Evolutionary conservation across 2,888 invertebrate genomes (phyloP).

Genomic region (Odontocolon sp.): DNA sequence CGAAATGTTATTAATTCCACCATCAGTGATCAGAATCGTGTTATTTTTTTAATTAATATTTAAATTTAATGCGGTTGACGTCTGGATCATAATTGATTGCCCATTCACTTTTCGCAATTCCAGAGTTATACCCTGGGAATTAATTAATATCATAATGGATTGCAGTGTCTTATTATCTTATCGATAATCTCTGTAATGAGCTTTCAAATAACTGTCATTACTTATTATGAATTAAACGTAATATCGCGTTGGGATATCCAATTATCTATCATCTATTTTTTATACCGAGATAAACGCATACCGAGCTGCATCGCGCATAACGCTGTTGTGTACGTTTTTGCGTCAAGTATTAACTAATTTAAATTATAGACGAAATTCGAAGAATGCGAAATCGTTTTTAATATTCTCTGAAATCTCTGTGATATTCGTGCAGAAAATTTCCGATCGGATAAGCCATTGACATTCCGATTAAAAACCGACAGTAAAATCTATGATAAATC

Average conservation of each 20-base stretch:
- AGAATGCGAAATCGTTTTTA: no score
- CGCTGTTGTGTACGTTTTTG: no score
- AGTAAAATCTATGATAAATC: no score
- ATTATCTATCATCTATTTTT: constrained; percentile 14
- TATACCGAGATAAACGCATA: constrained; percentile 9
- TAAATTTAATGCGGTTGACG: background rate
- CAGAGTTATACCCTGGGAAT: background rate
- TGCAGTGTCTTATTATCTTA: background rate
- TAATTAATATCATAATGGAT: background rate
- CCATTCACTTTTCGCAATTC: background rate
- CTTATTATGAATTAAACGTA: constrained; percentile 30
- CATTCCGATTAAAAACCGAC: no score
- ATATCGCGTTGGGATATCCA: background rate
- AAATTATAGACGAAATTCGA: no score
- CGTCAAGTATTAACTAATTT: no score
- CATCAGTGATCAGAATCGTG: background rate
- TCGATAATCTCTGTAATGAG: background rate
- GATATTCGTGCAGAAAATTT: no score
- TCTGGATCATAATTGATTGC: background rate
- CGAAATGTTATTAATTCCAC: background rate
- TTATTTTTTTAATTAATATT: background rate
- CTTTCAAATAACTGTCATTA: constrained; percentile 8
- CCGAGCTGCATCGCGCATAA: no score
- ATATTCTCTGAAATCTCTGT: no score
- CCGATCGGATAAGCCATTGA: no score